Conservation (phyloP, 2,797 vertebrate species). For the Darevskia mixta region DNA sequence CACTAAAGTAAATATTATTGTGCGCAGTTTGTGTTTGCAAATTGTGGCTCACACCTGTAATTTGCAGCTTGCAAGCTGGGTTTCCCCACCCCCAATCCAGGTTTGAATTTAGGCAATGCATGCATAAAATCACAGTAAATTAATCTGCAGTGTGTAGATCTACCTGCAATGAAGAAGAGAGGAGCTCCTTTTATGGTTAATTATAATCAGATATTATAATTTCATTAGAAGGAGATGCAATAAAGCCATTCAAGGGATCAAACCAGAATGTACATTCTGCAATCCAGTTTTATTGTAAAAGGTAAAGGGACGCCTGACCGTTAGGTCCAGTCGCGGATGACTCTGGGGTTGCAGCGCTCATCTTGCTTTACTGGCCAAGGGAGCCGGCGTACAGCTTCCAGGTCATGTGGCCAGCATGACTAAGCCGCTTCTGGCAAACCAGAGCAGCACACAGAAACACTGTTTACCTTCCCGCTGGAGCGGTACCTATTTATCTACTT, state of each 20-base stretch:
- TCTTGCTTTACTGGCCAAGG: no score
- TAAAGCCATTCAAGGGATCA: background rate
- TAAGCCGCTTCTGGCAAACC: no score
- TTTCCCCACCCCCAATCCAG: background rate
- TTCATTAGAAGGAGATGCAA: background rate
- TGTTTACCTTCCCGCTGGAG: no score
- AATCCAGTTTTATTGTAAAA: no score
- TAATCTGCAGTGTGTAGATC: slow-evolving; percentile 64
- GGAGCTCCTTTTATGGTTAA: slow-evolving; percentile 13
- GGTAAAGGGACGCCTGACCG: no score
- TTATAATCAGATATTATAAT: background rate
- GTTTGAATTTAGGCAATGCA: slow-evolving; percentile 64
- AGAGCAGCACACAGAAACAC: no score
- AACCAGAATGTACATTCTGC: background rate
- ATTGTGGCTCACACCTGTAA: slow-evolving; percentile 55
- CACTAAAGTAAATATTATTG: slow-evolving; percentile 51
- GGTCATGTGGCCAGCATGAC: no score
- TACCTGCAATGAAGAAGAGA: slow-evolving; percentile 59
- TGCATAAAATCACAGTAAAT: slow-evolving; percentile 64
- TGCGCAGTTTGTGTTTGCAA: slow-evolving; percentile 59
- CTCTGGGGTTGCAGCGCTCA: no score
- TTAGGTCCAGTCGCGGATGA: no score
- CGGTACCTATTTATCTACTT: no score
- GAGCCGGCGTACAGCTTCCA: no score
- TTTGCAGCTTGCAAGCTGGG: slow-evolving; percentile 49